Conservation (phyloP, 2,888 invertebrate genomes). For the Nomada fabriciana region DNA sequence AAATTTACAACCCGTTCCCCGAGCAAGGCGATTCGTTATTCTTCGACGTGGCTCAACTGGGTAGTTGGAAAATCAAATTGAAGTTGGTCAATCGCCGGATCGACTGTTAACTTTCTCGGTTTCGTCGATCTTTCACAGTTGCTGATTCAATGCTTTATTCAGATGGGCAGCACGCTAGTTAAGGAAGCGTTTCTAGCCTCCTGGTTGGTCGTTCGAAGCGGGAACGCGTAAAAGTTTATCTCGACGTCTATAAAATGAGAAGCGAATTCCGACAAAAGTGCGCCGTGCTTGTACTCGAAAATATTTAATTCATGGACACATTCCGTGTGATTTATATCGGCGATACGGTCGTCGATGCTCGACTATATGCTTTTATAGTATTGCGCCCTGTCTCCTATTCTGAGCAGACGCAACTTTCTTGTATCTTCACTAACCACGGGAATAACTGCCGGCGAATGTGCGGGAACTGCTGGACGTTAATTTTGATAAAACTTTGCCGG, state of each 20-base stretch:
- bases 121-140: background rate
- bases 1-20: background rate
- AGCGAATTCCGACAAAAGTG: slow-evolving; percentile 13
- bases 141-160: slow-evolving; percentile 19
- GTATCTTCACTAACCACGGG: slow-evolving; percentile 10
- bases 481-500: slow-evolving; percentile 19
- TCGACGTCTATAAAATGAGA: slow-evolving; percentile 18
- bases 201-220: background rate
- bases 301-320: slow-evolving; percentile 39
- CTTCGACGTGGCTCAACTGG: background rate
- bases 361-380: slow-evolving; percentile 13
- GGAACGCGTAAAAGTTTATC: slow-evolving; percentile 20
- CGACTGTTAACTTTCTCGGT: background rate
- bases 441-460: background rate
- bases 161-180: background rate
- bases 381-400: slow-evolving; percentile 9
- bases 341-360: slow-evolving; percentile 25
- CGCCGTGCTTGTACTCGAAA: slow-evolving; percentile 12
- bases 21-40: background rate
- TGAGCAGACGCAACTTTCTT: slow-evolving; percentile 5
- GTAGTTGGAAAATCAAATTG: slow-evolving; percentile 17
- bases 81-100: background rate
- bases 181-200: background rate
- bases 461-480: slow-evolving; percentile 8
- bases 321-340: slow-evolving; percentile 23